These are phyloP conservation scores for Falco rusticolus DNA, from an alignment of 2,797 vertebrate genomes.

Conservation along the genomic window DNA sequence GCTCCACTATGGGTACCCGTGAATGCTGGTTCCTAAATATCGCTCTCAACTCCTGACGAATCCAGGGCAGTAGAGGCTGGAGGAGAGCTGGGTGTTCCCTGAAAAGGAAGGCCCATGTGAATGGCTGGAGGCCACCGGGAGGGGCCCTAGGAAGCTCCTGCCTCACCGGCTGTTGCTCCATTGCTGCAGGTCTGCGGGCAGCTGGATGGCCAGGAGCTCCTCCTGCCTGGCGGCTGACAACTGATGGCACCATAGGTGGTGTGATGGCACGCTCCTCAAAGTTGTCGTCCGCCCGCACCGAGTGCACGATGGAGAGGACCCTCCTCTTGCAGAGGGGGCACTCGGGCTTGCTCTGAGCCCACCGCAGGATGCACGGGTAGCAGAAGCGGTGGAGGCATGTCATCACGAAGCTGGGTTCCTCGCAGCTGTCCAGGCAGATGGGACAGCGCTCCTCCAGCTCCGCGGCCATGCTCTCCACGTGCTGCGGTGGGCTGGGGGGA, in stretches of 20 bases:
- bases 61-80: background rate
- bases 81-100: background rate
- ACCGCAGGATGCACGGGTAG: background rate
- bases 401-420: background rate
- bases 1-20: too few relatives aligned
- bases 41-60: too few relatives aligned
- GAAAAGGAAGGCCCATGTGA: background rate
- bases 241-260: too few relatives aligned
- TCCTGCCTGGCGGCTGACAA: too few relatives aligned
- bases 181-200: too few relatives aligned
- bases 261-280: background rate
- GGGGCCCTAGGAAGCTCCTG: too few relatives aligned
- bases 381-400: background rate
- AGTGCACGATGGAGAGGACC: background rate
- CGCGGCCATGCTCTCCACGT: fast-evolving
- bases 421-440: background rate
- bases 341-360: background rate
- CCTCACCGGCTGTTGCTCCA: too few relatives aligned
- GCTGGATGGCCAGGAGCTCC: too few relatives aligned
- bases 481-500: fast-evolving
- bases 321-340: background rate
- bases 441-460: background rate
- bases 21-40: too few relatives aligned
- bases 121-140: background rate
- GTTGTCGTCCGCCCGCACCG: background rate